A percentile compares a stretch with the other conserved stretches of the same genome.
Conservation (phyloP, 2,888 invertebrate species). For the Dicyrtomina minuta region DNA sequence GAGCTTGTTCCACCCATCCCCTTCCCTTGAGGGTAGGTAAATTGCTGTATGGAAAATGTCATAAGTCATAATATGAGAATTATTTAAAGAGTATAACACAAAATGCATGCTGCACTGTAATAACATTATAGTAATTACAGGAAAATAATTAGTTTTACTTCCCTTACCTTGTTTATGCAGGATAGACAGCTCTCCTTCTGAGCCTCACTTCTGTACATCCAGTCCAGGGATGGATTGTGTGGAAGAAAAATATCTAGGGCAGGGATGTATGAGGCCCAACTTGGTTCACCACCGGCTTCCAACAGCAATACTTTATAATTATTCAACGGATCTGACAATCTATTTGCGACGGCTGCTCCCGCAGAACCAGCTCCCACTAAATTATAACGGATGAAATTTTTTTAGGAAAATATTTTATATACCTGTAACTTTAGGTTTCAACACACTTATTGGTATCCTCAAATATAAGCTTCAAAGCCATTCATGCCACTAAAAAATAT, state of each 20-base stretch:
- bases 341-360: constrained; percentile 38
- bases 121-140: not conserved
- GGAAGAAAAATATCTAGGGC: constrained; percentile 41
- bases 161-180: constrained; percentile 37
- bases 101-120: no score
- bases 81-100: no score
- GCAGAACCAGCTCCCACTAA: constrained; percentile 39
- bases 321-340: constrained; percentile 37
- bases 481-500: no score
- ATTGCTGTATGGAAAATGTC: no score
- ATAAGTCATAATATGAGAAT: no score
- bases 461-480: no score
- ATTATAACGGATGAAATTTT: no score
- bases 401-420: no score
- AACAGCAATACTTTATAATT: constrained; percentile 40
- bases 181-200: constrained; percentile 43
- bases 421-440: no score
- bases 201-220: constrained; percentile 43
- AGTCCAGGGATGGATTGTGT: constrained; percentile 41
- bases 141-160: no score
- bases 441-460: no score
- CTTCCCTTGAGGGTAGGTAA: constrained; percentile 30
- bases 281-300: constrained; percentile 44
- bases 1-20: constrained; percentile 43
- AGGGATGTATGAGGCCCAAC: constrained; percentile 37